Evolutionary conservation across 1,140 invertebrate genomes (phyloP).

Genomic region (Drosophila kohkoa): DNA sequence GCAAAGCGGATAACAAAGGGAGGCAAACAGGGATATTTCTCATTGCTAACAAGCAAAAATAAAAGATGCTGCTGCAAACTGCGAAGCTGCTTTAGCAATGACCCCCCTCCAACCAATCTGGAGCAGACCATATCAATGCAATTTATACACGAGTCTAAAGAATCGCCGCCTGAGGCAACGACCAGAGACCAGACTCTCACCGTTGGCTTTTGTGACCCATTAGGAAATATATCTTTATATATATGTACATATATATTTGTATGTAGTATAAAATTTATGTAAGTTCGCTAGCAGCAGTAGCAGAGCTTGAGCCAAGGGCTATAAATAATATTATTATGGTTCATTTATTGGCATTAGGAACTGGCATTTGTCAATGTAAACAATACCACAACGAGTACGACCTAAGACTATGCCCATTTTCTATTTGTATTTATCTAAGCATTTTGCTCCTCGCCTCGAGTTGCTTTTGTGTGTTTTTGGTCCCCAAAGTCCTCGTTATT

Average conservation of each 20-base stretch:
- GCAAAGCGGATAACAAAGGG: conserved; percentile 45
- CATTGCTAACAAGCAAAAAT: conserved; percentile 61
- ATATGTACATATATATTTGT: conserved; percentile 25
- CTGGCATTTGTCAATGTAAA: conserved; percentile 79
- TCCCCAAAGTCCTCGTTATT: conserved; percentile 43
- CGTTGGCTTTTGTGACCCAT: conserved; percentile 31
- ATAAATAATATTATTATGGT: conserved; percentile 83
- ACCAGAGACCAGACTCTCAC: conserved; percentile 9
- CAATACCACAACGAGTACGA: conserved; percentile 31
- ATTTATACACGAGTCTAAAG: conserved; percentile 28
- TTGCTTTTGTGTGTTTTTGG: not conserved
- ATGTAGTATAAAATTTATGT: conserved; percentile 28
- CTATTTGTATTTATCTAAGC: conserved; percentile 35
- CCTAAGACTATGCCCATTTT: conserved; percentile 13
- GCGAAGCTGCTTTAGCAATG: conserved; percentile 13
- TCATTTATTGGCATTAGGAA: conserved; percentile 67
- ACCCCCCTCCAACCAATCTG: not conserved
- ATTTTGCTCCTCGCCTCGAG: conserved; percentile 4
- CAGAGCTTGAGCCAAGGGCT: conserved; percentile 29
- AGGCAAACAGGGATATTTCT: conserved; percentile 15
- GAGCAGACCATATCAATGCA: conserved; percentile 27
- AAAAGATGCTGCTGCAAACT: conserved; percentile 6
- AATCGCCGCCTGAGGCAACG: conserved; percentile 24
- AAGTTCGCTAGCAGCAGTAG: conserved; percentile 9
- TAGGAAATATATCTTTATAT: conserved; percentile 69